Evolutionary conservation across 1,140 invertebrate species (phyloP), one percentile per base, ranked within the genome.

Genomic region (Episyrphus balteatus): DNA sequence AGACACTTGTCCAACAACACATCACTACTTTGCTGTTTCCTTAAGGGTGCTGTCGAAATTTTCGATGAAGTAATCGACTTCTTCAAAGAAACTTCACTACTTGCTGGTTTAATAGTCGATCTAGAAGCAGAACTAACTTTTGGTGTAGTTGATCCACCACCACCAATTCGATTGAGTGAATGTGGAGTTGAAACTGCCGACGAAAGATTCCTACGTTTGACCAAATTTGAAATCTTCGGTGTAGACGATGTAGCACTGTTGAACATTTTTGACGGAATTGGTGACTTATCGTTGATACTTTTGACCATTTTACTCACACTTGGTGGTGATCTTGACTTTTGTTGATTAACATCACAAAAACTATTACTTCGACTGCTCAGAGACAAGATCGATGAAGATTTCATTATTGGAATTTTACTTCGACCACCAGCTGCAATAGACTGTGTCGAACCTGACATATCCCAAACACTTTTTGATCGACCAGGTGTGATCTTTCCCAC

Each of bases 381-480:
- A 30, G 55, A 14, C 51, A 58, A 15, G 8, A 26, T 26, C 21
- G 21, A 26, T 3, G 21, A 26, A 53, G 55, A 45, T 57, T 61
- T 21, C 46, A 57, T 32, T 14, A 66, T 55, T 14, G 75, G 75
- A 63, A 77, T 78, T 69, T 75, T 75, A 54, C 73, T 74, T 40
- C 57, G 49, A 48, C 56, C 58, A 42, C 53, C 58, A 18, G 59
- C 10, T 43, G 38, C 32, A 11, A 64, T 55, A 12, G 63, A 49
- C 8, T 5, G 21, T 26, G 21, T 26, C 3, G 21, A 26, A 8
- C 21, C 21, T 56, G 53, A 55, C 38, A 77, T 62, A 56, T 77
- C 75, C 69, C 72, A 75, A 41, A 76, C 61, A 44, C 75, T 76
- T 56, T 70, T 76, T 34, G 74, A 70, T 10, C 59, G 50, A 21